These are phyloP conservation scores for Alitta virens DNA, from an alignment of 2,888 invertebrate species.

Conservation along the genomic window DNA sequence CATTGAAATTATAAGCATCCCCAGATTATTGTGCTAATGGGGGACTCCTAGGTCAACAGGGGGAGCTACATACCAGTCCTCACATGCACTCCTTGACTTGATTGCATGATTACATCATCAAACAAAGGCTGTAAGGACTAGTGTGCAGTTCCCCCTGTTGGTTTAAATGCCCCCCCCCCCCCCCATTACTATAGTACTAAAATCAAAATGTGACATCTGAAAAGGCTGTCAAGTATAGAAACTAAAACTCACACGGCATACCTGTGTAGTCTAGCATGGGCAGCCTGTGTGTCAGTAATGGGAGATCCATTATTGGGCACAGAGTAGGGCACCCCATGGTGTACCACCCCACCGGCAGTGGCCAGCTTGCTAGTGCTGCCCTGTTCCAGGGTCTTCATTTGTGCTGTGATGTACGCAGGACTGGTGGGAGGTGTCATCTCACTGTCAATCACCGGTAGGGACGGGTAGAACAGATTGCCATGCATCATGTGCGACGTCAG, in stretches of 20 bases:
- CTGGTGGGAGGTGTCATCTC: conserved; percentile 58
- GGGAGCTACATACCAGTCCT: too few relatives aligned
- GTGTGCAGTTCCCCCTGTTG: too few relatives aligned
- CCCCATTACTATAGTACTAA: too few relatives aligned
- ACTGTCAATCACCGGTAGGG: conserved; percentile 62
- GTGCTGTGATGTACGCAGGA: conserved; percentile 61
- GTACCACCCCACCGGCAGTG: conserved; percentile 16
- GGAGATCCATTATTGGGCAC: conserved; percentile 43
- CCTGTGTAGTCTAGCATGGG: conserved; percentile 66
- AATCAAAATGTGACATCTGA: too few relatives aligned
- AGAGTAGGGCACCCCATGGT: conserved; percentile 16
- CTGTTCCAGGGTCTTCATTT: conserved; percentile 63
- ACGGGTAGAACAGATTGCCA: conserved; percentile 71
- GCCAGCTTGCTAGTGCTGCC: conserved; percentile 34
- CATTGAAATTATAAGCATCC: too few relatives aligned
- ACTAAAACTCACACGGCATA: conserved; percentile 19
- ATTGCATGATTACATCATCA: too few relatives aligned
- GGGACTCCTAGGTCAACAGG: too few relatives aligned
- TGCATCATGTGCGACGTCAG: conserved; percentile 67
- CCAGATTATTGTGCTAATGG: too few relatives aligned
- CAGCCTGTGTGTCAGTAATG: conserved; percentile 67
- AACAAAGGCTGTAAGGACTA: too few relatives aligned
- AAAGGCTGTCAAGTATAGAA: too few relatives aligned
- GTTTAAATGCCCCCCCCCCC: too few relatives aligned
- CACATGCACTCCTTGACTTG: too few relatives aligned